These are phyloP conservation scores for Todiramphus chloris DNA, from an alignment of 2,113 vertebrate genomes.

Conservation along the genomic window DNA sequence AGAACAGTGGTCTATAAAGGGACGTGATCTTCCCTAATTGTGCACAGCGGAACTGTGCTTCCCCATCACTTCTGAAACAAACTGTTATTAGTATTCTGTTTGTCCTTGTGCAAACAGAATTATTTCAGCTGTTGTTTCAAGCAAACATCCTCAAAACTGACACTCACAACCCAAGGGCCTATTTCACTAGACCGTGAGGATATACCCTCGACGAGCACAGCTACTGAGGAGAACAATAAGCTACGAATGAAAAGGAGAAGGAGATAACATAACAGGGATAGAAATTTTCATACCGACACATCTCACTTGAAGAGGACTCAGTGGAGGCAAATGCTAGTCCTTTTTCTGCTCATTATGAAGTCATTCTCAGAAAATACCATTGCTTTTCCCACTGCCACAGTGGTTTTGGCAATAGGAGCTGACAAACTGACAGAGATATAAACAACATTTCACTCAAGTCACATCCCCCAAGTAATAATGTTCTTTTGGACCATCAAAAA, in stretches of 20 bases:
- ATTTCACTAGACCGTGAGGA: neutral
- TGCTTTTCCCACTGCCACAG: neutral
- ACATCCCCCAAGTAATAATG: neutral
- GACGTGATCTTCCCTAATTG: rapidly evolving
- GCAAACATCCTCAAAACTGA: neutral
- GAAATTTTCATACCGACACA: neutral
- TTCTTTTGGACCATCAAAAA: neutral
- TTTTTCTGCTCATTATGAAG: neutral
- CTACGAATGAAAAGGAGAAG: neutral
- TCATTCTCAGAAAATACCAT: neutral
- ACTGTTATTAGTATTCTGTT: too few species aligned
- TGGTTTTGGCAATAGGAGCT: neutral
- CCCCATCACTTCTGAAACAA: neutral
- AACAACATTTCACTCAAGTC: neutral
- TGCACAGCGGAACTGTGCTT: neutral
- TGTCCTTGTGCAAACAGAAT: neutral
- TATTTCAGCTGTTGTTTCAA: neutral
- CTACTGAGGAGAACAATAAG: neutral
- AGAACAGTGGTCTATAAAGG: neutral
- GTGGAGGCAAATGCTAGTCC: neutral
- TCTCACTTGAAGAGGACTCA: neutral
- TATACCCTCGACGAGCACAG: neutral
- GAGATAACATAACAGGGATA: neutral
- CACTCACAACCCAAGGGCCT: neutral
- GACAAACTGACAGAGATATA: neutral